Base-by-base conservation (phyloP, 2,888 invertebrate species). In the Leptura quadrifasciata region DNA sequence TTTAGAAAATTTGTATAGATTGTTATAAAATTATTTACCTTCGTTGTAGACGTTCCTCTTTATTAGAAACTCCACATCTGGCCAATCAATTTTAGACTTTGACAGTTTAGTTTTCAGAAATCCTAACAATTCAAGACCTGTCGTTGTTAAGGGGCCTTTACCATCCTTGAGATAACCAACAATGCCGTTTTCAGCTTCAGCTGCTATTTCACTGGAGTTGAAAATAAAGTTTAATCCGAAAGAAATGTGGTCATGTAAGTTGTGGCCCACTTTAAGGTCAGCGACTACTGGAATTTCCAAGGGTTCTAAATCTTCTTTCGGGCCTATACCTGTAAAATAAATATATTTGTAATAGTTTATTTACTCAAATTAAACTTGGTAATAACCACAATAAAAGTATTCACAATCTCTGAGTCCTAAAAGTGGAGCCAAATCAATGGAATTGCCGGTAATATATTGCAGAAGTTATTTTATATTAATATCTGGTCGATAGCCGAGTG, bases 201-300 rank as follows among this genome's bases (percentile, higher is more conserved):
- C n/a, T 18, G 47, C 68, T 21, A 39, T 17, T 8, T 39, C 47
- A 39, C 72, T 65, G 15, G 61, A 58, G 17, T 65, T 67, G 17
- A 81, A 80, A 0, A 85, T 52, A 84, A 93, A 94, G 60, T 92
- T 91, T 3, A 94, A 79, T 5, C 93, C 92, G 65, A 93, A 92
- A 0, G 92, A 91, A 17, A 94, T 91, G 84, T 94, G 94, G 83
- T 95, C 94, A 91, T 93, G 93, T 5, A 95, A 87, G 58, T 92
- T 92, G 84, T 94, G 93, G 0, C 95, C 95, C 0, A 95, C 94
- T 5, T 90, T 91, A 31, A 93, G 89, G 86, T 94, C 91, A 83
- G 90, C 89, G 0, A 92, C 81, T 0, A 92, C 89, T 0, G 91
- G 88, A 52, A 94, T 93, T 57, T 90, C 90, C 76, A 92, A 84